These are phyloP conservation scores for Sitodiplosis mosellana DNA, from an alignment of 1,140 invertebrate species.

Conservation along the genomic window DNA sequence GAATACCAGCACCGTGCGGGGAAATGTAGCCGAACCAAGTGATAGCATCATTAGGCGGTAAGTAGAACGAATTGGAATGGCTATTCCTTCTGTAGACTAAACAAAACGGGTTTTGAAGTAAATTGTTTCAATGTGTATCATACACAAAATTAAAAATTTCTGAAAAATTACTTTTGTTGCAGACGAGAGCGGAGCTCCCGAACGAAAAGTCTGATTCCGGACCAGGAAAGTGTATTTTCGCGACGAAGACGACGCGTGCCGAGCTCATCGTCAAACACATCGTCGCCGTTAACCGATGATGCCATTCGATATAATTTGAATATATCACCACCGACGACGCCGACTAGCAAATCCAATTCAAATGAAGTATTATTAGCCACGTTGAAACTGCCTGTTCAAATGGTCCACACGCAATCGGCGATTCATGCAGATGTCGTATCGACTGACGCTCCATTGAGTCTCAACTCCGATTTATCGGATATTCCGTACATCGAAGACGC, in stretches of 20 bases:
- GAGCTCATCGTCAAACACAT: neutral
- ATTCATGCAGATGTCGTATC: neutral
- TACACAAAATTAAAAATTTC: too few species aligned
- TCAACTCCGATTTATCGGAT: constrained; percentile 23
- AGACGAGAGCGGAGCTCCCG: too few species aligned
- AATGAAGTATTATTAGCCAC: constrained; percentile 51
- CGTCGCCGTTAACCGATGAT: too few species aligned
- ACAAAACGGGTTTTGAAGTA: too few species aligned
- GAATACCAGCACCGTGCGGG: constrained; percentile 30
- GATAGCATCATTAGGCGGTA: too few species aligned
- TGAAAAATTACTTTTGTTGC: too few species aligned
- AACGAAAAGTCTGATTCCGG: too few species aligned
- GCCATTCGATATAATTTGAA: neutral
- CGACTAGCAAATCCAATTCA: neutral
- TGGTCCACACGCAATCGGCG: constrained; percentile 10
- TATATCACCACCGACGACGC: neutral
- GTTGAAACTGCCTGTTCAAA: constrained; percentile 50
- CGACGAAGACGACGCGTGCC: neutral
- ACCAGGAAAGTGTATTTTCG: neutral
- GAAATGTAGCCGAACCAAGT: too few species aligned
- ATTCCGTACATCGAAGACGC: constrained; percentile 53
- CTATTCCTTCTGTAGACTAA: too few species aligned
- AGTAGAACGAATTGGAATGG: too few species aligned
- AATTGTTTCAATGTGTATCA: too few species aligned
- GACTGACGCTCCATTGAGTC: neutral